Evolutionary conservation across 2,888 invertebrate genomes (phyloP), one percentile per base, ranked within the genome.

Genomic region (Sericinus montela): DNA sequence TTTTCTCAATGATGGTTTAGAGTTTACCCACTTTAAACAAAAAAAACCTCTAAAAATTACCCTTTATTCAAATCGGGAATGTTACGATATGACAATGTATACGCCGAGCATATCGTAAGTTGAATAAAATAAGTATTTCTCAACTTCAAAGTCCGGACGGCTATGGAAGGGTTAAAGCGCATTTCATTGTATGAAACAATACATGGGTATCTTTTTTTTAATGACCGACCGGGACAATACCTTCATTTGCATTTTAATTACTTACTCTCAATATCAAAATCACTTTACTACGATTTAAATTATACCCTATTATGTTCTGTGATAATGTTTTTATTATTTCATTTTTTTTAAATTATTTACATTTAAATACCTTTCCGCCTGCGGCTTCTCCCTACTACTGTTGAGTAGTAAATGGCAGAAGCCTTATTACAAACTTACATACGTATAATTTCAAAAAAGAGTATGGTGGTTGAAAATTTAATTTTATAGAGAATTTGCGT

Each of bases 181-280:
- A 38, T 57, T 54, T 56, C 48, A 53, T 59, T 57, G 48, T 49
- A 54, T 56, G 48, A 53, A 54, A 48, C 56, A 50, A 53, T 56
- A 59, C 43, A 59, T 56, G 47, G 37, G 49, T 53, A 48, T 52
- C 40, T 41, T 60, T 58, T 19, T 58, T 62, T 62, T 57, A 35
- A 29, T 28, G 42, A 23, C 29, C 34, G 28, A 28, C 38, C 46
- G 43, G 46, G 42, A 67, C 65, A 71, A 73, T 67, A 65, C 55
- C 52, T 70, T 75, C 58, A 80, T 82, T 82, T 74, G 65, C 80
- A 82, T 82, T 74, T 81, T 81, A 81, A 82, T 81, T 77, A 72
- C 73, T 63, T 62, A 54, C 58, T 55, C 55, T 56, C 58, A 63
- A 65, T 68, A 70, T 72, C 62, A 53, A 59, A 77, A 78, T 78